Percentiles rank a stretch among this genome's conserved stretches.
Evolutionary conservation across 2,888 invertebrate species (phyloP).

Genomic region (Smittia aterrima): DNA sequence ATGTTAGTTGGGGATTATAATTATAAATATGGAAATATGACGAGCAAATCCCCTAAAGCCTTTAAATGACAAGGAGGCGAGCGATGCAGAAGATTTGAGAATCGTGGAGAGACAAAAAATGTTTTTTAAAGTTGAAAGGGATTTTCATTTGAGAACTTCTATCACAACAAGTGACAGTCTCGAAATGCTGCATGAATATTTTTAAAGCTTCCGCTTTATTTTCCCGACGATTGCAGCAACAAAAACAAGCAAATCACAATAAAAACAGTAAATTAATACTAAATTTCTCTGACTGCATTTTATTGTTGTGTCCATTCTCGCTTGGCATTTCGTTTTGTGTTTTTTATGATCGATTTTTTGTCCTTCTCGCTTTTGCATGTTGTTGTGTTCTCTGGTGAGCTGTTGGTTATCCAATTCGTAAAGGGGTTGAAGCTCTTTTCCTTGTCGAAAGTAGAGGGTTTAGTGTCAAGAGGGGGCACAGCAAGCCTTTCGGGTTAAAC

Average conservation of each 20-base stretch:
- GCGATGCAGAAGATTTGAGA: neutral
- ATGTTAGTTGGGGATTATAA: neutral
- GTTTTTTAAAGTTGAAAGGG: too few relatives aligned
- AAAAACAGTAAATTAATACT: constrained; percentile 34
- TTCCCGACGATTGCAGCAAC: neutral
- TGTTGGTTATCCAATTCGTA: constrained; percentile 2
- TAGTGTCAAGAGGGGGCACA: neutral
- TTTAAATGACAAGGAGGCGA: too few relatives aligned
- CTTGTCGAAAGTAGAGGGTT: neutral
- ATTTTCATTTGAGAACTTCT: too few relatives aligned
- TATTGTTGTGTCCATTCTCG: constrained; percentile 26
- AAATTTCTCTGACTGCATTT: constrained; percentile 28
- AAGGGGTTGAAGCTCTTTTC: constrained; percentile 9
- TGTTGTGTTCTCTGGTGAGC: neutral
- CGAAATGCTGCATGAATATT: too few relatives aligned
- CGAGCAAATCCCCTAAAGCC: neutral
- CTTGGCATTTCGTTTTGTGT: neutral
- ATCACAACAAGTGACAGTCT: neutral
- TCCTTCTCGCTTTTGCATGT: neutral
- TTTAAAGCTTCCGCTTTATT: neutral
- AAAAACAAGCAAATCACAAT: neutral
- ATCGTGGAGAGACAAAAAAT: neutral
- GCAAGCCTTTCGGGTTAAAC: neutral
- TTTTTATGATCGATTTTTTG: constrained; percentile 33
- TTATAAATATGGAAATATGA: constrained; percentile 5